phyloP scores from a whole-genome alignment of 2,797 vertebrate genomes.

The Poeciliopsis infans region DNA sequence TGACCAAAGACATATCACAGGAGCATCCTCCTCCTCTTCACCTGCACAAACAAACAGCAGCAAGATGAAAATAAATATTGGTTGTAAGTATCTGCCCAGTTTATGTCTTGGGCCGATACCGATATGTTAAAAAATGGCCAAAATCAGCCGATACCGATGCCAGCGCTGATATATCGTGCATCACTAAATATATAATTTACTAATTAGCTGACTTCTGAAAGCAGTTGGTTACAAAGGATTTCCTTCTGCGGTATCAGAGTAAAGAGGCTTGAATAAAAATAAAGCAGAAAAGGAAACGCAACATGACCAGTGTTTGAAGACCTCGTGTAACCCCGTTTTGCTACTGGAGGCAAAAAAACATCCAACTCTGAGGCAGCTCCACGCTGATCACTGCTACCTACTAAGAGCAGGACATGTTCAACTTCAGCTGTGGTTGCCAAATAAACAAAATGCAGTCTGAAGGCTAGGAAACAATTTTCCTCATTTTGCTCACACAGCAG shows the following conservation, averaged over 20 bases:
- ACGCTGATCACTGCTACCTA: background rate
- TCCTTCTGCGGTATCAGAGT: background rate
- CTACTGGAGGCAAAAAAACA: background rate
- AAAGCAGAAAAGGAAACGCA: background rate
- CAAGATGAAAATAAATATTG: too few relatives aligned
- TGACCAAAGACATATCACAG: too few relatives aligned
- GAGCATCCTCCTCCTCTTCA: too few relatives aligned
- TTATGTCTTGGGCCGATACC: too few relatives aligned
- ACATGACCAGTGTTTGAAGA: background rate
- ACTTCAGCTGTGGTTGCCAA: background rate
- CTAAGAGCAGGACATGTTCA: background rate
- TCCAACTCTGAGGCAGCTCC: background rate
- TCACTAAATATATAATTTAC: background rate
- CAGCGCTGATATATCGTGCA: too few relatives aligned
- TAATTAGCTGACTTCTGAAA: background rate
- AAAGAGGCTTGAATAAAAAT: background rate
- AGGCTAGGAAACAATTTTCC: background rate
- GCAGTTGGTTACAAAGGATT: background rate
- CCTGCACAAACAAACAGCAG: too few relatives aligned
- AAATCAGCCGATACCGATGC: too few relatives aligned
- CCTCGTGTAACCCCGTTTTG: background rate
- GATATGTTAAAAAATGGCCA: too few relatives aligned
- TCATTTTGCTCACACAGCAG: slow-evolving; percentile 3
- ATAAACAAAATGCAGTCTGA: background rate
- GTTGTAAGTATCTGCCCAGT: too few relatives aligned